Base-by-base conservation (phyloP, 2,888 invertebrate genomes). In the Endotricha flammealis region DNA sequence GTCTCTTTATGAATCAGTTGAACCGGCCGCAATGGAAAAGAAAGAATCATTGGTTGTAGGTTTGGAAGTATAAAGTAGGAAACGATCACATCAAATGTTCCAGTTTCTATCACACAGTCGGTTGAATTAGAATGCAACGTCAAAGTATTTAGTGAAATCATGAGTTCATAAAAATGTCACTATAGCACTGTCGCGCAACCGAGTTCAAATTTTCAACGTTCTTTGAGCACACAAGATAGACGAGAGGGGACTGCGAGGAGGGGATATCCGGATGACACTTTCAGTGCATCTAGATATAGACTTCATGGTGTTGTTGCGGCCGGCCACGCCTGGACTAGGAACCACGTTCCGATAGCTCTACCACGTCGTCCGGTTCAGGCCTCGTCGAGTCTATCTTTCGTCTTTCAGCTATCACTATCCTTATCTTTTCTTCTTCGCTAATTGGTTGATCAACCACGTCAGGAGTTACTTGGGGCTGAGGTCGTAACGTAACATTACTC, bases 361-460 rank as follows among this genome's bases (percentile, higher is more conserved):
- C 80, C 22, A 60, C 63, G 12, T 81, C 81, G 22, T 73, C 77
- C 25, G 67, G 51, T 41, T 78, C 81, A 3, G 76, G 69, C 41
- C 68, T 64, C n/a, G 61, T 38, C 16, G 87, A 75, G 41, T 90
- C 90, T 31, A 89, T 77, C 61, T 89, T 89, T 45, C 90, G 72
- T 46, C 90, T 77, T 64, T 90, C 90, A 6, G 88, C 88, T 51
- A 90, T 90, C 36, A 90, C 89, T 63, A 89, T 88, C 58, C 90
- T 87, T 46, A 90, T 89, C 47, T 88, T 89, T 47, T 90, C 82
- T 48, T 79, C 77, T 44, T 83, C 85, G 25, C 67, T 85, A 36
- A 83, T 74, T 5, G 68, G 64, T 25, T 66, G 62, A 22, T 73
- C 68, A 2, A 38, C 38, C 7, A 43, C 32, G 33, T 78, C 82